Evolutionary conservation across 1,140 invertebrate genomes (phyloP), one percentile per base, ranked within the genome.

Genomic region (Bombus sibiricus): DNA sequence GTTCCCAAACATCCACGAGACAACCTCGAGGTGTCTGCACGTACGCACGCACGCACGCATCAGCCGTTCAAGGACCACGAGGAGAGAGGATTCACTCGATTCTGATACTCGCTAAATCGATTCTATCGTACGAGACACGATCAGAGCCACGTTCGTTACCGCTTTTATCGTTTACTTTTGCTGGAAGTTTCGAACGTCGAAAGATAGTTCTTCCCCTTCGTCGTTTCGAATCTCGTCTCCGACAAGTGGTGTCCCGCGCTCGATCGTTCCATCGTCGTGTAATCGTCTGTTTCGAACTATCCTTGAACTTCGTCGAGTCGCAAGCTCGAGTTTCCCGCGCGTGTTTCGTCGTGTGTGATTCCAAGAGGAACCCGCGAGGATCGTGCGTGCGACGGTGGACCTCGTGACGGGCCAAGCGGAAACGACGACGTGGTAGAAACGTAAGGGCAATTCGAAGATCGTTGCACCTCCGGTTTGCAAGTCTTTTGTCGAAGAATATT

Each of bases 1-100:
- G 89, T 90, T 90, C 80, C 75, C 88, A 90, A 90, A 90, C 89
- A 90, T 71, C 86, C 89, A 87, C 77, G 89, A 90, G 89, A 83
- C 86, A 90, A 88, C 88, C 89, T 90, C 88, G 89, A 90, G 82
- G 82, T 66, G 81, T 83, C 88, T 74, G 64, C 82, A 64, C 85
- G 68, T 75, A 64, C 81, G 83, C 75, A 85, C 82, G 75, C 82
- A 87, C 88, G 77, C 86, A 85, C 71, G 86, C 75, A 85, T 64
- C 81, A 64, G n/a, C 8, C 64, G 79, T 69, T 68, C 57, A 59
- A 53, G 59, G 43, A 69, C 75, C 88, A 89, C 86, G 88, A 88
- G 86, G 88, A 81, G 32, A 74, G 75, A 47, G 3, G n/a, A 32
- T 66, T 41, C 37, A 76, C 47, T 22, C 5, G 68, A 73, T 79